A percentile compares a stretch with the other conserved stretches of the same genome.
Evolutionary conservation across 2,888 invertebrate species (phyloP).

Genomic region (Cistogaster globosa): DNA sequence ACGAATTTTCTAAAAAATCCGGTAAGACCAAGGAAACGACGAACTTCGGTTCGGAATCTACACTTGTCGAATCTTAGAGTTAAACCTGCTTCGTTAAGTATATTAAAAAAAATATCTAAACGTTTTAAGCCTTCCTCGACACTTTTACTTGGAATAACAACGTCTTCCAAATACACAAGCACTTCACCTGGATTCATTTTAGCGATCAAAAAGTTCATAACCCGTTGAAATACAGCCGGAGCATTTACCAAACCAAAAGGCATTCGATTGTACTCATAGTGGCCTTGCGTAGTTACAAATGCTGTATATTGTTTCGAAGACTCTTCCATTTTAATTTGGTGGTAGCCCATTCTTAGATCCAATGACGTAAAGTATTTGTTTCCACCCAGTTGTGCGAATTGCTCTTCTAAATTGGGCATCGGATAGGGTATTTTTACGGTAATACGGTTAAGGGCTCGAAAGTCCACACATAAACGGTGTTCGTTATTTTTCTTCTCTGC

Average conservation of each 20-base stretch:
- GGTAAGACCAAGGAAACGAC: conserved; percentile 59
- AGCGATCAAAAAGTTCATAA: not conserved
- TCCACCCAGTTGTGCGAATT: conserved; percentile 56
- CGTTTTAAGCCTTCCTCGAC: not conserved
- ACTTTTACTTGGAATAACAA: conserved; percentile 60
- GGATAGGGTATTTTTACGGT: conserved; percentile 61
- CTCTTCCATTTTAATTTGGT: conserved; percentile 68
- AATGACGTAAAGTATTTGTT: conserved; percentile 43
- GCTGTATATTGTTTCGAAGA: conserved; percentile 60
- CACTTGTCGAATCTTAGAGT: conserved; percentile 64
- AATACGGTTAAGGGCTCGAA: conserved; percentile 33
- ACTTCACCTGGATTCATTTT: conserved; percentile 46
- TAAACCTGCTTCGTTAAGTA: conserved; percentile 27
- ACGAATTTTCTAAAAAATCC: conserved; percentile 69
- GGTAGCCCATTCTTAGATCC: conserved; percentile 62
- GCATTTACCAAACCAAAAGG: conserved; percentile 61
- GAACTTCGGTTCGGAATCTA: conserved; percentile 19
- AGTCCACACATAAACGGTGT: conserved; percentile 35
- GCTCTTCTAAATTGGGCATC: conserved; percentile 70
- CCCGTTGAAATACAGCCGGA: conserved; percentile 48
- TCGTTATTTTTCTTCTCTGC: conserved; percentile 71
- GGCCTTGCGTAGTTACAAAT: conserved; percentile 58
- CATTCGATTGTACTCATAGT: conserved; percentile 45
- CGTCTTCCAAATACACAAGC: conserved; percentile 60
- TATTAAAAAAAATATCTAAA: not conserved